These are phyloP conservation scores for Potorous gilbertii DNA, from an alignment of 2,797 vertebrate species.

Conservation along the genomic window DNA sequence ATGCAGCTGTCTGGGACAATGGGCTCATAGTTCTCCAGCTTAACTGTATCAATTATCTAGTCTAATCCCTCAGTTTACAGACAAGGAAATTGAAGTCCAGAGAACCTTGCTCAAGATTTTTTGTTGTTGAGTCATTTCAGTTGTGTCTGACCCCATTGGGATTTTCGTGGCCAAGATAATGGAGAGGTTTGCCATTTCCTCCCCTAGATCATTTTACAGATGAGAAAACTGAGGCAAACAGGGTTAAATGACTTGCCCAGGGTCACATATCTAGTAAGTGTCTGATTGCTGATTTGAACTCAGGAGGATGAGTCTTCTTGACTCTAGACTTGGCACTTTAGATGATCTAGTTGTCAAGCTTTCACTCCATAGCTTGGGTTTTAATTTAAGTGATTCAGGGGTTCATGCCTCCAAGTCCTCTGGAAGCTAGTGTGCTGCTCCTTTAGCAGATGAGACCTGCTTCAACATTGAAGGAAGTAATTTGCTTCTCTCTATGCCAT, in stretches of 20 bases:
- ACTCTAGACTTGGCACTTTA: neutral
- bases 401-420: neutral
- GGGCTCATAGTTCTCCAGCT: constrained; percentile 7
- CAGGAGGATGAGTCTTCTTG: neutral
- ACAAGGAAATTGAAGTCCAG: neutral
- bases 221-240: neutral
- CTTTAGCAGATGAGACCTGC: constrained; percentile 4
- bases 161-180: neutral
- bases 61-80: neutral
- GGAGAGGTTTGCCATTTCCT: neutral
- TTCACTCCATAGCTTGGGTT: constrained; percentile 24
- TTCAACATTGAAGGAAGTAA: constrained; percentile 34
- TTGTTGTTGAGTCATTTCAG: neutral
- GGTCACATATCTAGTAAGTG: neutral
- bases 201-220: neutral
- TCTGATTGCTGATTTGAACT: neutral
- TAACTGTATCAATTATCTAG: neutral
- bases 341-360: neutral
- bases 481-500: constrained; percentile 49
- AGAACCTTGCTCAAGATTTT: neutral
- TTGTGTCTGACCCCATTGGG: neutral
- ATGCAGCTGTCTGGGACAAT: constrained; percentile 42
- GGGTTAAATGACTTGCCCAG: neutral
- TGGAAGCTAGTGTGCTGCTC: constrained; percentile 20
- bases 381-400: constrained; percentile 54